phyloP scores from a whole-genome alignment of 2,797 vertebrate species.

The Zenarchopterus dispar region DNA sequence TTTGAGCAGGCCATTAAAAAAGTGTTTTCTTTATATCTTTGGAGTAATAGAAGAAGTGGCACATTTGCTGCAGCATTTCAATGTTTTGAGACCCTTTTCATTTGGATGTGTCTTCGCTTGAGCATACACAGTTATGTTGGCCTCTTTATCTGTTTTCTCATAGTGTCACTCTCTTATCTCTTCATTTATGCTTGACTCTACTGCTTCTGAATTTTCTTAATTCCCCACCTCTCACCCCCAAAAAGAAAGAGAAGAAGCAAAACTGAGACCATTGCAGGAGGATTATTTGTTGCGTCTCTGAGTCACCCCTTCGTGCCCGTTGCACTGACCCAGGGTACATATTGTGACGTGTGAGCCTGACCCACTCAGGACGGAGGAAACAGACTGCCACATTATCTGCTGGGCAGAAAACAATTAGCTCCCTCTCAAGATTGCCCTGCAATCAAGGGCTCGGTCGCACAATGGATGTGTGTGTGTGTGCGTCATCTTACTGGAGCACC shows the following conservation, averaged over 20 bases:
- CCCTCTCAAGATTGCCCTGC: slow-evolving; percentile 31
- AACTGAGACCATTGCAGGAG: slow-evolving; percentile 4
- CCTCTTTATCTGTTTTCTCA: background rate
- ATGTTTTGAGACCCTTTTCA: no score
- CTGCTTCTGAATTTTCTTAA: no score
- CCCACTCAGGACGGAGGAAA: slow-evolving; percentile 44
- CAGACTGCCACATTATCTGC: slow-evolving; percentile 67
- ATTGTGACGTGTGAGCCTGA: slow-evolving; percentile 47
- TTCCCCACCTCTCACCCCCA: no score
- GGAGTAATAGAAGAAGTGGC: no score
- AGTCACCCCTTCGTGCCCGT: slow-evolving; percentile 27
- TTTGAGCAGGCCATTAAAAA: no score
- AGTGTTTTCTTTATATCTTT: no score
- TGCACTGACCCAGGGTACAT: slow-evolving; percentile 32
- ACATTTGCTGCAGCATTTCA: no score
- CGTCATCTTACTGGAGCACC: slow-evolving; percentile 10
- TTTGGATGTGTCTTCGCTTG: no score
- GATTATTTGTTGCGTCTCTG: slow-evolving; percentile 14
- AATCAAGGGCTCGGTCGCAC: slow-evolving; percentile 30
- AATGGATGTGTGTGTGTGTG: slow-evolving; percentile 46
- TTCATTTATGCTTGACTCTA: no score
- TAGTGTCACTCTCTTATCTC: background rate
- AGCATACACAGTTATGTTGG: no score
- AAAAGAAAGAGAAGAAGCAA: background rate
- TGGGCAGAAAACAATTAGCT: slow-evolving; percentile 58